Base-by-base conservation (phyloP, 1,140 invertebrate species). In the Micrasema longulum region DNA sequence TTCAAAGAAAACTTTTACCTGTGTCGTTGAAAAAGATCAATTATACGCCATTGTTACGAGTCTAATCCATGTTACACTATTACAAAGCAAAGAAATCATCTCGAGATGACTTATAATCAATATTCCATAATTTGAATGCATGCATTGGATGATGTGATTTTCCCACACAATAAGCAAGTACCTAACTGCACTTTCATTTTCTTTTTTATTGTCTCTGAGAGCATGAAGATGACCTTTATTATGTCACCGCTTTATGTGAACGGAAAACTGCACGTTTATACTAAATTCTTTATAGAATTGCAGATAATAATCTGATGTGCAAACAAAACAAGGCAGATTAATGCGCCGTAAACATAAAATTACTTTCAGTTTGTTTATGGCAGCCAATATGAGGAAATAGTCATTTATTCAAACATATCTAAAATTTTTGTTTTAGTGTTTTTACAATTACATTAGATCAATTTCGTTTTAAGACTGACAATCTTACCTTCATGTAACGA, bases 151-250 rank as follows among this genome's bases (percentile, higher is more conserved):
- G 23, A 31, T 20, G 55, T 60, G 55, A 60, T 60, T 60, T 60
- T 60, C 55, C 55, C 55, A 60, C 18, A 60, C n/a, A 60, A 43
- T 31, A 31, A 31, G 7, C 7, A 31, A 2, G 18, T 60, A 12
- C 41, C 35, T 60, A n/a, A n/a, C 1, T 43, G 36, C 55, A 60
- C 55, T 60, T 60, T 60, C 55, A 35, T 60, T 60, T 60, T 60
- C 55, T 22, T 43, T 60, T 1, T 35, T 18, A 60, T 60, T 60
- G 55, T 60, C 38, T 14, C 55, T n/a, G 35, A 20, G 55, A 35
- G 52, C 22, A 26, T 35, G 22, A 55, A 55, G 35, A 31, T 41
- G 55, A 60, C 55, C 55, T 60, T 43, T 22, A 23, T 60, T 60
- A 60, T 60, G 55, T 60, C 36, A 43, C 38, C 23, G 23, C 5